Evolutionary conservation across 2,797 vertebrate species (phyloP), one percentile per base, ranked within the genome.

Genomic region (Diplodus sargus): DNA sequence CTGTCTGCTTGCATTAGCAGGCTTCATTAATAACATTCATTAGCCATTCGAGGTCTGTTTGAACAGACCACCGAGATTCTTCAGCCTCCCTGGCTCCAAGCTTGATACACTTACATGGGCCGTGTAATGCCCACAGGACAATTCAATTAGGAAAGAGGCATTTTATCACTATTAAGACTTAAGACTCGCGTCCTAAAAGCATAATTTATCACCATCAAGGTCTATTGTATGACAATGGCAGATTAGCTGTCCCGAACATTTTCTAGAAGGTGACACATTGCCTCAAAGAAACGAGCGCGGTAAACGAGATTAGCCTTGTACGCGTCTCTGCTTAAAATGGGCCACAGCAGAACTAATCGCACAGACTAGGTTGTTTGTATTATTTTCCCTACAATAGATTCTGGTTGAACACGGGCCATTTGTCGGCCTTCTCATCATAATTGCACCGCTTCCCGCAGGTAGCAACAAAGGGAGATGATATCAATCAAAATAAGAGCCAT

Each of bases 101-200:
- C 62, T 79, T 76, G 74, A 90, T 87, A 93, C 87, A 91, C 91
- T 90, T 88, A 87, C 82, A 81, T 60, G 30, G 87, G 64, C 78
- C 62, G 62, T 72, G 89, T 79, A 89, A 91, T 82, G 85, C 83
- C 90, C 89, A 87, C 89, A 90, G 86, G 83, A 91, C 85, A 87
- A 94, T 94, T 94, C 88, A 94, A 95, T 95, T 94, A 94, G 81
- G 74, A 84, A 82, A 88, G 79, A 81, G 82, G 83, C 90, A 90
- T 91, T 93, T 92, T 90, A 94, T 94, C 90, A 92, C 84, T 80
- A 85, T 90, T 90, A 92, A 80, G 89, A 85, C 86, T 78, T 68
- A 79, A 71, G 81, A 84, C 81, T 89, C 70, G 62, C 74, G 3
- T 71, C 81, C 85, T 92, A 90, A 93, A 91, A 91, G 89, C 71